Conservation (phyloP, 2,113 vertebrate species). For the Rhynchomys soricoides region DNA sequence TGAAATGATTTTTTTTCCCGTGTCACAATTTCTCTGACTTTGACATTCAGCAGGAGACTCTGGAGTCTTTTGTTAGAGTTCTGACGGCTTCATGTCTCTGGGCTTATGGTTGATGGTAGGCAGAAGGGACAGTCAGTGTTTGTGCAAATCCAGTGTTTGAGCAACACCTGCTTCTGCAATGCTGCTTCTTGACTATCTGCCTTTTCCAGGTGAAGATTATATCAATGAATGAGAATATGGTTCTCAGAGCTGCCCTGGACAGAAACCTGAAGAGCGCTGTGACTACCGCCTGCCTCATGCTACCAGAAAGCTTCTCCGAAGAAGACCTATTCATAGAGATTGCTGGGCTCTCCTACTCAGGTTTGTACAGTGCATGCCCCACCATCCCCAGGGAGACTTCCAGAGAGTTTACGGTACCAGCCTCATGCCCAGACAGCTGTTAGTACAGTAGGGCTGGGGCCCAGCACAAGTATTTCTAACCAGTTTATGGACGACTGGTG, state of each 20-base stretch:
- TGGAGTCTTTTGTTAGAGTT: not conserved
- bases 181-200: conserved; percentile 19
- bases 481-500: not conserved
- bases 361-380: conserved; percentile 75
- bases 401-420: not conserved
- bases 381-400: not conserved
- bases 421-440: not conserved
- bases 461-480: not conserved
- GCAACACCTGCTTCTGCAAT: accelerated
- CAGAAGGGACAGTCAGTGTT: not conserved
- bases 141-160: not conserved
- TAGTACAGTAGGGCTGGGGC: not conserved
- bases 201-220: conserved; percentile 93
- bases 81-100: not conserved
- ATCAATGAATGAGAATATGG: conserved; percentile 89
- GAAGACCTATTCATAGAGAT: conserved; percentile 96
- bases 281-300: conserved; percentile 94
- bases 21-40: conserved; percentile 27
- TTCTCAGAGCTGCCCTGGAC: conserved; percentile 89
- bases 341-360: conserved; percentile 95
- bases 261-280: conserved; percentile 95
- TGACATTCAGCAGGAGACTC: not conserved
- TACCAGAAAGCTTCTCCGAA: conserved; percentile 95
- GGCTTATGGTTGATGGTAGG: not conserved
- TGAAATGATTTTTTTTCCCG: not conserved